Evolutionary conservation across 1,140 invertebrate species (phyloP), one percentile per base, ranked within the genome.

Genomic region (Drosophila lacteicornis): DNA sequence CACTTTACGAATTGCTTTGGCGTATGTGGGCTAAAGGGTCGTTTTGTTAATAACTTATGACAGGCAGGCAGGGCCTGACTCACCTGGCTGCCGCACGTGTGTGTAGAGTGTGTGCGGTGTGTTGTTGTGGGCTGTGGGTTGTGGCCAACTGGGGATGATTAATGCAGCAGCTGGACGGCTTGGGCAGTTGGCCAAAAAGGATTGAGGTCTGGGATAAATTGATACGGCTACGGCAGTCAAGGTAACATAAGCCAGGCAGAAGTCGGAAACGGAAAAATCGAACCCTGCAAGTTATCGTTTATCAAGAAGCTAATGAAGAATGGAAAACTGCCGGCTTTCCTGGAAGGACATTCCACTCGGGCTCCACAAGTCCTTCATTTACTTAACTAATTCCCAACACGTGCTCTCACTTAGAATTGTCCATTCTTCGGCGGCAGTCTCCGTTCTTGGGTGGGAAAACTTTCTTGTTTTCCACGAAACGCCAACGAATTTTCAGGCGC

Each of bases 11-110:
- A 87, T 87, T 88, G 80, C 67, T 80, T 80, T 70, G 71, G 67
- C 84, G 53, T 75, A 74, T 76, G 79, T 86, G 65, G 78, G 68
- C 71, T 71, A 61, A 61, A 78, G 71, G 80, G 76, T 78, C 74
- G 77, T 80, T 82, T 90, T 78, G 73, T 87, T 87, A 87, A 87
- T 88, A 87, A 87, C 80, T 90, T 87, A 88, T 88, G 84, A 84
- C 77, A 88, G 85, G 77, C 73, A 60, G 62, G 57, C 59, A 50
- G 59, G 3, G 27, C 15, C 49, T 33, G 57, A 33, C 58, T 47
- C 12, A 49, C 55, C 56, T 50, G 46, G 59, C 51, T 53, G 51
- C 43, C 63, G 58, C 61, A 57, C 46, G 27, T 27, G 40, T 36
- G 36, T 40, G 49, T 75, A 30, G 25, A 6, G 27, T 30, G 27